These are phyloP conservation scores for Frankliniella fusca DNA, from an alignment of 2,888 invertebrate genomes.

Conservation along the genomic window DNA sequence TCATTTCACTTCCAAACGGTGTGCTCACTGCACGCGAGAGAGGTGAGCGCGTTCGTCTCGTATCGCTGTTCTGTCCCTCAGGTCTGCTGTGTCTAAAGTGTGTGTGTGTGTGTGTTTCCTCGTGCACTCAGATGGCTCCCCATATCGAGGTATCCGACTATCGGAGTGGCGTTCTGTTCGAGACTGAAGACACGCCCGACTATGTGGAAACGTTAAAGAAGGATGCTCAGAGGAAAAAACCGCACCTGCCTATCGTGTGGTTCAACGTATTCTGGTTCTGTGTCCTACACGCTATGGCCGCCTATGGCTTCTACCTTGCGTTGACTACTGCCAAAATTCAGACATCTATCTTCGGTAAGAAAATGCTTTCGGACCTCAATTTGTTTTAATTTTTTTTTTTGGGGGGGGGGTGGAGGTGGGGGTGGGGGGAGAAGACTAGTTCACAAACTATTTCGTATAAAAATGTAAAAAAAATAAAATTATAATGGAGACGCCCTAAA, in stretches of 20 bases:
- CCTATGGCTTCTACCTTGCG: background rate
- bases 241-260: background rate
- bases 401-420: no score
- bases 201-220: background rate
- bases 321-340: background rate
- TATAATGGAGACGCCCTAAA: background rate
- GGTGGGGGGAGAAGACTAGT: no score
- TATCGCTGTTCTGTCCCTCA: no score
- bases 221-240: background rate
- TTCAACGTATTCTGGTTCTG: background rate
- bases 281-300: background rate
- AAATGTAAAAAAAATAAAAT: no score
- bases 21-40: no score
- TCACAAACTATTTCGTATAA: no score
- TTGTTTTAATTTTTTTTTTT: no score
- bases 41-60: no score
- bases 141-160: background rate
- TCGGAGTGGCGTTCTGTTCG: background rate
- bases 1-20: no score
- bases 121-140: background rate
- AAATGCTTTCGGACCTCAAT: no score
- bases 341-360: background rate
- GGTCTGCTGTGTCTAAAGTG: no score
- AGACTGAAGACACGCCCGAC: background rate
- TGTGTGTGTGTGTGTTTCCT: no score